phyloP scores from a whole-genome alignment of 2,888 invertebrate species.

The Opisthograptis luteolata region DNA sequence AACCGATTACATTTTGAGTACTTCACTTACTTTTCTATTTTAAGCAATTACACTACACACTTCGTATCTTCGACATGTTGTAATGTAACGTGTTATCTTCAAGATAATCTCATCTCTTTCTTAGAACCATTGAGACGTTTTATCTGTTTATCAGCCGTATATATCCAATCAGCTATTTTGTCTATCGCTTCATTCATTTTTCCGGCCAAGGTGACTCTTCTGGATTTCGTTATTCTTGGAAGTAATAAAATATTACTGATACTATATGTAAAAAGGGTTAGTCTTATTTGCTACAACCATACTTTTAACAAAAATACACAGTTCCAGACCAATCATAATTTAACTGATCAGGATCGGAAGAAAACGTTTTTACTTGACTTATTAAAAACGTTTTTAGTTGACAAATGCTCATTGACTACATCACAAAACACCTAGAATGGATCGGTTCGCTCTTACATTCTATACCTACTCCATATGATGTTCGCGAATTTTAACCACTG shows the following conservation, averaged over 20 bases:
- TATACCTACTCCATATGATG: too few species aligned
- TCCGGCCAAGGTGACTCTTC: background rate
- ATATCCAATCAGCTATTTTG: background rate
- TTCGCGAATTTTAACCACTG: too few species aligned
- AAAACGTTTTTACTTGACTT: too few species aligned
- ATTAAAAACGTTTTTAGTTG: too few species aligned
- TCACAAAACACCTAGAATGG: too few species aligned
- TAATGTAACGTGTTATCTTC: background rate
- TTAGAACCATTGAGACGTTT: background rate
- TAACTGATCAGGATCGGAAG: too few species aligned
- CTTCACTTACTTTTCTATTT: background rate
- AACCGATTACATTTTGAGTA: too few species aligned
- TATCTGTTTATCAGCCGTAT: background rate
- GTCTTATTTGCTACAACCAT: too few species aligned
- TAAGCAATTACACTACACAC: background rate
- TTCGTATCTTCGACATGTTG: background rate
- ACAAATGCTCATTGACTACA: too few species aligned
- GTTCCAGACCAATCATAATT: too few species aligned
- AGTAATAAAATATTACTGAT: background rate
- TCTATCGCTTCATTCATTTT: background rate
- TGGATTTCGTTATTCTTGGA: background rate
- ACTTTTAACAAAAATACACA: too few species aligned
- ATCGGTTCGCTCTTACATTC: too few species aligned
- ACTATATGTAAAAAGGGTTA: background rate
- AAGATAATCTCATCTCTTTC: background rate